Percentiles rank a stretch among this genome's conserved stretches.
These are phyloP conservation scores for Xenentodon cancila DNA, from an alignment of 2,797 vertebrate species.

Conservation along the genomic window DNA sequence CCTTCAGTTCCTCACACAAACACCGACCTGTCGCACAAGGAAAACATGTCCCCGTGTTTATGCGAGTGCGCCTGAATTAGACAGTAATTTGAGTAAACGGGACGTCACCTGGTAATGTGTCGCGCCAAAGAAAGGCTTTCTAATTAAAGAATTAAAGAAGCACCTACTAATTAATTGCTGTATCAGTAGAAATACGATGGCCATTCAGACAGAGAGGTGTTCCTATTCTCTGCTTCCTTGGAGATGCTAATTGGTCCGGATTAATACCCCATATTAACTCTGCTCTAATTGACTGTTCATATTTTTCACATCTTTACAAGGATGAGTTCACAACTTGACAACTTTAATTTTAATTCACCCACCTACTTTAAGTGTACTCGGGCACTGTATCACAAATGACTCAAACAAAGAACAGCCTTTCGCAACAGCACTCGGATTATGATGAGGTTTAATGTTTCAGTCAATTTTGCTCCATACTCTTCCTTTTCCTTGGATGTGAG, in stretches of 20 bases:
- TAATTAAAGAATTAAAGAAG: conserved; percentile 68
- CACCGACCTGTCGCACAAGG: conserved; percentile 27
- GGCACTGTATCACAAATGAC: conserved; percentile 18
- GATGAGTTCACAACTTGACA: conserved; percentile 30
- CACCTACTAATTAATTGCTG: conserved; percentile 66
- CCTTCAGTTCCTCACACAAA: conserved; percentile 37
- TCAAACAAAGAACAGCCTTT: conserved; percentile 1
- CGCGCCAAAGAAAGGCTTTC: conserved; percentile 64
- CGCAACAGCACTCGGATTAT: too few relatives aligned
- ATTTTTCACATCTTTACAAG: conserved; percentile 43
- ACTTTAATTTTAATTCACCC: conserved; percentile 46
- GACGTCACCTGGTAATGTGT: conserved; percentile 46
- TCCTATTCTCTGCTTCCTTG: conserved; percentile 45
- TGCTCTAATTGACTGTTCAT: conserved; percentile 46
- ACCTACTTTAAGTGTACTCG: conserved; percentile 33
- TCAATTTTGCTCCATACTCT: too few relatives aligned
- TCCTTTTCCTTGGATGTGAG: too few relatives aligned
- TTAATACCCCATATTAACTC: conserved; percentile 65
- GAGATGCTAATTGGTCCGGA: conserved; percentile 65
- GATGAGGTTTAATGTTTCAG: too few relatives aligned
- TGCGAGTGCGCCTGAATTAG: conserved; percentile 42
- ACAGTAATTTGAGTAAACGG: conserved; percentile 51
- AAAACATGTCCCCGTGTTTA: conserved; percentile 15
- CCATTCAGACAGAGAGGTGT: conserved; percentile 54
- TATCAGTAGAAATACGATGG: conserved; percentile 57